phyloP scores from a whole-genome alignment of 2,888 invertebrate genomes.

The Dasysyrphus albostriatus region DNA sequence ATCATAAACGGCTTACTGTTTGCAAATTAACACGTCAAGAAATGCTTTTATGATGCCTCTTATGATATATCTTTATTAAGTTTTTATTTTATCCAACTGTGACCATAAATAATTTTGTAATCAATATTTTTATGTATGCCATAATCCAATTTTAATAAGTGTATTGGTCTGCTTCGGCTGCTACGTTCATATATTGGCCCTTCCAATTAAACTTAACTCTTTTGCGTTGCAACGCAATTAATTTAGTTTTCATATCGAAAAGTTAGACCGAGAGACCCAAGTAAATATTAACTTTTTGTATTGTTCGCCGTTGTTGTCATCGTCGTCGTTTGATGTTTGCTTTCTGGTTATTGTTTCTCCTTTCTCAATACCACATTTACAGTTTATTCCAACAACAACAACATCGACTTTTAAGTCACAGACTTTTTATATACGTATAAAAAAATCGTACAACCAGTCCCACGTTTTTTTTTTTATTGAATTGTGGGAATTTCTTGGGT shows the following conservation, averaged over 20 bases:
- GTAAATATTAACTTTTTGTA: conserved; percentile 36
- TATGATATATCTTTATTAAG: not conserved
- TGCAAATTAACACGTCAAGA: not conserved
- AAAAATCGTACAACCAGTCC: conserved; percentile 59
- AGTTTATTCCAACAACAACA: conserved; percentile 60
- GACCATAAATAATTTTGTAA: conserved; percentile 45
- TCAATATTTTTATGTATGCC: conserved; percentile 27
- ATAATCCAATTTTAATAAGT: conserved; percentile 44
- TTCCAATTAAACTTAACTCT: conserved; percentile 32
- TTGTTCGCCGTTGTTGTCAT: conserved; percentile 5
- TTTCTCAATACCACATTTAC: conserved; percentile 63
- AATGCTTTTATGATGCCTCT: not conserved
- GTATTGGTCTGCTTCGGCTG: conserved; percentile 3
- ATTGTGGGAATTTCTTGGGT: conserved; percentile 84
- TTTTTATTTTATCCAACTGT: conserved; percentile 24
- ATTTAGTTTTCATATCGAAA: not conserved
- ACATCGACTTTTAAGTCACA: conserved; percentile 23
- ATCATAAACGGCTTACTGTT: not conserved
- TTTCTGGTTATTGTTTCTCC: conserved; percentile 28
- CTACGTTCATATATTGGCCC: conserved; percentile 49
- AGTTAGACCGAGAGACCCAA: conserved; percentile 24
- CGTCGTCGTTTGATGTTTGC: conserved; percentile 17
- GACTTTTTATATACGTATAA: conserved; percentile 26
- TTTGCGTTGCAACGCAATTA: conserved; percentile 72
- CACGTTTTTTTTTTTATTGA: conserved; percentile 75